Conservation (phyloP, 2,888 invertebrate species). For the Tipula vernalis region DNA sequence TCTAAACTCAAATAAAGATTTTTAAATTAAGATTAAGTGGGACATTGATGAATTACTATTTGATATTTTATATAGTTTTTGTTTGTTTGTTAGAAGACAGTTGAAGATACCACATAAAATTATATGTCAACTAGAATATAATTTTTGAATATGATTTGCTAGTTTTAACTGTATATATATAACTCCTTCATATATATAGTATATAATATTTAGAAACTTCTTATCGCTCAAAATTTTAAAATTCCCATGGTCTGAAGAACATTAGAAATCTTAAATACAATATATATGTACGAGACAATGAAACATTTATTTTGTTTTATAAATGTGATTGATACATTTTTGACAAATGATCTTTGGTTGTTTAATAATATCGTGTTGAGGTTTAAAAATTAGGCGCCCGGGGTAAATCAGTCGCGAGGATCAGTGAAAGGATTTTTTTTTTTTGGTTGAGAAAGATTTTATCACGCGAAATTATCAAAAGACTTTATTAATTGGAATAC, state of each 20-base stretch:
- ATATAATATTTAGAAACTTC: background rate
- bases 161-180: background rate
- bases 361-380: background rate
- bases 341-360: background rate
- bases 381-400: background rate
- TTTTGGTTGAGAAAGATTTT: background rate
- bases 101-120: background rate
- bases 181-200: background rate
- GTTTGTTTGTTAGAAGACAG: background rate
- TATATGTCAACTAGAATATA: background rate
- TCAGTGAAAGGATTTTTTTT: background rate
- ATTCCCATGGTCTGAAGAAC: background rate
- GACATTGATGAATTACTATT: conserved; percentile 8
- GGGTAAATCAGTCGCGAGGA: background rate
- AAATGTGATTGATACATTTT: background rate
- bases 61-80: background rate
- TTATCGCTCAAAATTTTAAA: background rate
- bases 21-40: conserved; percentile 7
- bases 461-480: background rate
- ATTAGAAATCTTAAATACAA: background rate
- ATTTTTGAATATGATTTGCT: background rate
- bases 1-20: background rate
- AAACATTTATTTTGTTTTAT: background rate
- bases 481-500: background rate
- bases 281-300: background rate